Base-by-base conservation (phyloP, 30 jellyfish, hydroid and myxozoan genomes). In the Hydra vulgaris region DNA sequence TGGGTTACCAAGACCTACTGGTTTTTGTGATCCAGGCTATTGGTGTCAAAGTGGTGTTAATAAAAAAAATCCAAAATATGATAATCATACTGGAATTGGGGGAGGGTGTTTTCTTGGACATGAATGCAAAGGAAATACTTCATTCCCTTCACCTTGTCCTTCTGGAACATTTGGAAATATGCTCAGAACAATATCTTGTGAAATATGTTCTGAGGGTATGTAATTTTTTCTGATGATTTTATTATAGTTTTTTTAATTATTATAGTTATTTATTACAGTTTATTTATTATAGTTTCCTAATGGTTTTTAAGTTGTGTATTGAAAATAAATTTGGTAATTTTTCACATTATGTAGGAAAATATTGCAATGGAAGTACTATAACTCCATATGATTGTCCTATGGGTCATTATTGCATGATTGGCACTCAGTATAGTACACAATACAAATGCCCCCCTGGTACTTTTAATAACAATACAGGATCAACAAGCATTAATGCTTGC, bases 41-140 rank as follows among this genome's bases (percentile, higher is more conserved):
- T 92, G 87, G 87, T 92, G 98, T 74, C 25, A 74, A 53, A 82
- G 73, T 18, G 98, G 98, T 18, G 98, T 92, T 15, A 86, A 87
- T 66, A 78, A 83, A 8, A 80, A 73, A 73, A 61, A 92, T 0
- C 98, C 98, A 7, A 69, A 55, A 73, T 95, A 95, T 0, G 21
- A 77, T n/a, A 89, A 94, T 8, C 95, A 92, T 73, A 87, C 96
- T 15, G 98, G 96, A 55, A 77, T 25, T 27, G 98, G 98, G 21
- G 96, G 96, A 12, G 74, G 53, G 20, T 92, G 98, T 74, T 69
- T 40, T 68, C 27, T 22, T 22, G 98, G 98, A 0, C 96, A 92
- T 53, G 95, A 92, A 25, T 92, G 98, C 71, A 95, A 95, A 17
- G 81, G 76, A 7, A 89, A 84, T n/a, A 86, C 96, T 18, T 27